Conservation (phyloP, 2,797 vertebrate species). For the Thalassophryne amazonica region DNA sequence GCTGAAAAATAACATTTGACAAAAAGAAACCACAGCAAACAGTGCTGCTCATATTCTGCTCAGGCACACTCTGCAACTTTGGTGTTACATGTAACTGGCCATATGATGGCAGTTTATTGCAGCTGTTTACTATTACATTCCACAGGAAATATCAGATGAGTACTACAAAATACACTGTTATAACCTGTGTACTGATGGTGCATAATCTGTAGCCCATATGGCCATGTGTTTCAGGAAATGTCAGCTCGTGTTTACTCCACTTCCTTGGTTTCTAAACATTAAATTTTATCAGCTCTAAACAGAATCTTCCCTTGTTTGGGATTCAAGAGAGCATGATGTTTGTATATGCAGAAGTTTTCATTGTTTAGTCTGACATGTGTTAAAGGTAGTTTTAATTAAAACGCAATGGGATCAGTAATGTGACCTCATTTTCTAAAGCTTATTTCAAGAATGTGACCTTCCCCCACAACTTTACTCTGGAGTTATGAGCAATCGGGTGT, state of each 20-base stretch:
- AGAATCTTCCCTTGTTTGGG: slow-evolving; percentile 57
- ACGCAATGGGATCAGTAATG: slow-evolving; percentile 23
- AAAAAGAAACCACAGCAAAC: slow-evolving; percentile 14
- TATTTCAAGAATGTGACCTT: slow-evolving; percentile 22
- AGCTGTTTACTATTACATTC: slow-evolving; percentile 31
- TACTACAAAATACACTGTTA: neutral
- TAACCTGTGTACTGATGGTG: slow-evolving; percentile 26
- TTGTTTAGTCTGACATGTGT: slow-evolving; percentile 57
- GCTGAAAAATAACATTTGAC: slow-evolving; percentile 29
- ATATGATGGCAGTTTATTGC: slow-evolving; percentile 35
- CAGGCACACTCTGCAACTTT: neutral
- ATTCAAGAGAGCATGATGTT: slow-evolving; percentile 36
- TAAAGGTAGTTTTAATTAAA: slow-evolving; percentile 44
- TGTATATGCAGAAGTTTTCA: slow-evolving; percentile 27
- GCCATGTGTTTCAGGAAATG: slow-evolving; percentile 47
- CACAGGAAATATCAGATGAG: slow-evolving; percentile 21
- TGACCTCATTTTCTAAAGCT: slow-evolving; percentile 35
- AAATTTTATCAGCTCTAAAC: slow-evolving; percentile 59
- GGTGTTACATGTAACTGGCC: slow-evolving; percentile 23
- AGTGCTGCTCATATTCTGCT: neutral
- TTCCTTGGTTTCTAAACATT: slow-evolving; percentile 57
- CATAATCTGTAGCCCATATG: slow-evolving; percentile 10
- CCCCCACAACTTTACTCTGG: neutral
- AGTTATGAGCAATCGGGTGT: slow-evolving; percentile 5
- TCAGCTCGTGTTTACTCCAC: slow-evolving; percentile 51